phyloP scores from a whole-genome alignment of 2,888 invertebrate species.

The Yponomeuta evonymella region DNA sequence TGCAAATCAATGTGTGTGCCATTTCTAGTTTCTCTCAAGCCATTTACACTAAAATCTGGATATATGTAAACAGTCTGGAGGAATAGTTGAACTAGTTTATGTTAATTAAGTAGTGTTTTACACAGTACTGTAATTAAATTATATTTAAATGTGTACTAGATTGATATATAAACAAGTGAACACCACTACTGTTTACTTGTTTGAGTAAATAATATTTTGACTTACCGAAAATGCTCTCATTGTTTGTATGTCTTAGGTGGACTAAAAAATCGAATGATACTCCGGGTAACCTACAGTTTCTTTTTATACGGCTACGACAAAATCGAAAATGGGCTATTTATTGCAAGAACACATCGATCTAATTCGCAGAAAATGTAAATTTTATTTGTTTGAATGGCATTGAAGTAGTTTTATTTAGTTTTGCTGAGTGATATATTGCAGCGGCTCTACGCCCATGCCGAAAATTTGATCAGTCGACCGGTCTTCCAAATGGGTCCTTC shows the following conservation, averaged over 20 bases:
- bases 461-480: conserved; percentile 32
- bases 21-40: too few species aligned
- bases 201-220: neutral
- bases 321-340: conserved; percentile 63
- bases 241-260: conserved; percentile 34
- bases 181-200: too few species aligned
- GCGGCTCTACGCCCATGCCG: conserved; percentile 41
- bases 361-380: conserved; percentile 64
- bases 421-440: conserved; percentile 47
- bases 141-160: too few species aligned
- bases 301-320: conserved; percentile 60
- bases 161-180: too few species aligned
- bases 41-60: too few species aligned
- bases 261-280: conserved; percentile 51
- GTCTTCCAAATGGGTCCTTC: conserved; percentile 13
- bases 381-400: conserved; percentile 59
- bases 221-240: conserved; percentile 63
- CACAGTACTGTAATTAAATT: too few species aligned
- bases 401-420: conserved; percentile 53
- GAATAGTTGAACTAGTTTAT: too few species aligned
- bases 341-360: conserved; percentile 51
- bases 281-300: conserved; percentile 36
- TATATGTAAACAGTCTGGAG: too few species aligned
- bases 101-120: too few species aligned
- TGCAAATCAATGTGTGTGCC: neutral